Conservation (phyloP, 2,797 vertebrate species). For the Lateolabrax maculatus region DNA sequence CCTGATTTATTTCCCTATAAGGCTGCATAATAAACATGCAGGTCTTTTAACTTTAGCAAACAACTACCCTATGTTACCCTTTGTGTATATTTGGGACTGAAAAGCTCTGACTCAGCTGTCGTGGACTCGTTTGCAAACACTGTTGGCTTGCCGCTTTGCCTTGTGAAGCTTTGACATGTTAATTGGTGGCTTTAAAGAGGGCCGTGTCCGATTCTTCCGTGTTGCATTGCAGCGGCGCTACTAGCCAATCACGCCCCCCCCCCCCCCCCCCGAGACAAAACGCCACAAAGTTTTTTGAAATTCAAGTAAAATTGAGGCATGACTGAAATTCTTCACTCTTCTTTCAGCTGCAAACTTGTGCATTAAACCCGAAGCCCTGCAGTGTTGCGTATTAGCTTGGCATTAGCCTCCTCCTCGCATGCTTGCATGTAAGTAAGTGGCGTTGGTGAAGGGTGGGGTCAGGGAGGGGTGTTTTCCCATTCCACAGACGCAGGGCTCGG, state of each 20-base stretch:
- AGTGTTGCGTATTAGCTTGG: constrained; percentile 14
- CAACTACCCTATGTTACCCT: too few species aligned
- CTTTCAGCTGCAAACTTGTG: neutral
- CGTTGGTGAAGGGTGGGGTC: constrained; percentile 56
- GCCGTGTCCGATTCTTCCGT: neutral
- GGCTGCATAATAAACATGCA: neutral
- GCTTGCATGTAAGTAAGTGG: constrained; percentile 21
- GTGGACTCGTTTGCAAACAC: neutral
- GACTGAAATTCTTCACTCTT: neutral
- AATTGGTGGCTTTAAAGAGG: neutral
- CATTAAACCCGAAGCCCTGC: neutral
- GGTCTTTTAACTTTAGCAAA: neutral
- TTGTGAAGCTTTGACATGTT: neutral
- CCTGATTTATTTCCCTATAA: neutral
- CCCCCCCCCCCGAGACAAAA: neutral
- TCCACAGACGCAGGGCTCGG: constrained; percentile 58
- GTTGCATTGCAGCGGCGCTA: neutral
- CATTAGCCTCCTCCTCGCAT: constrained; percentile 16
- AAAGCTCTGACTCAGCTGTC: neutral
- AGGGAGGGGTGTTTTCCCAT: constrained; percentile 61
- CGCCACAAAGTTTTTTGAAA: neutral
- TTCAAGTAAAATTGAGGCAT: neutral
- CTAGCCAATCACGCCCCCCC: neutral
- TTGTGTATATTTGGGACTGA: neutral
- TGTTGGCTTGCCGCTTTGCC: neutral